Evolutionary conservation across 2,113 vertebrate genomes (phyloP), one percentile per base, ranked within the genome.

Genomic region (Pimephales promelas): DNA sequence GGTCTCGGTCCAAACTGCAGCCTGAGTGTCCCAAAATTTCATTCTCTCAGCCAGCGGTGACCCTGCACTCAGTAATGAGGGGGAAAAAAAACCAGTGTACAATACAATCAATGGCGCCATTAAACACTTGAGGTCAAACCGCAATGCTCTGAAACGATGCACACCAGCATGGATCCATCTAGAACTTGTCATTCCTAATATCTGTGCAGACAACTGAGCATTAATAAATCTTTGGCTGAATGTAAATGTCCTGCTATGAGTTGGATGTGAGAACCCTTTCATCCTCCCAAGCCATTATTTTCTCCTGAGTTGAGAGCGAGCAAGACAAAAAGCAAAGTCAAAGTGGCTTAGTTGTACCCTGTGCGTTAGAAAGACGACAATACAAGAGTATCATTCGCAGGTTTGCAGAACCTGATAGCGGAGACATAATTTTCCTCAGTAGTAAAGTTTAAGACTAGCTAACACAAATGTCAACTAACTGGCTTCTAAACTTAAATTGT

Each of bases 211-310:
- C 40, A 36, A 54, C 52, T 9, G 22, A 71, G 31, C 36, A 6
- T 66, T 68, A 64, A 76, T 49, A 82, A 79, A 79, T 85, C 83
- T 87, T 87, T 87, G 86, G 86, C 83, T 83, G 72, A 72, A 59
- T 80, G 78, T 40, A 54, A 43, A 73, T 45, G 68, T 64, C 62
- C 49, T 82, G 45, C 64, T 87, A 56, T 84, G 77, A 71, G 49
- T 57, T 54, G 73, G 72, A 77, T 59, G 49, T 2, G 3, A 81
- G 49, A 80, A 18, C 24, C 57, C 26, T 64, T 40, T 40, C 73
- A 62, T 52, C 76, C 64, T 79, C 77, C 75, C 80, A 68, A 71
- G 75, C 45, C 28, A 80, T 52, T 34, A 54, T 77, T 61, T 61
- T 74, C 66, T 83, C 79, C 86, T 85, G 86, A 87, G 86, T 68